Percentiles rank a stretch among this genome's conserved stretches.
phyloP scores from a whole-genome alignment of 1,140 invertebrate genomes.

The Scaptomyza hsui region DNA sequence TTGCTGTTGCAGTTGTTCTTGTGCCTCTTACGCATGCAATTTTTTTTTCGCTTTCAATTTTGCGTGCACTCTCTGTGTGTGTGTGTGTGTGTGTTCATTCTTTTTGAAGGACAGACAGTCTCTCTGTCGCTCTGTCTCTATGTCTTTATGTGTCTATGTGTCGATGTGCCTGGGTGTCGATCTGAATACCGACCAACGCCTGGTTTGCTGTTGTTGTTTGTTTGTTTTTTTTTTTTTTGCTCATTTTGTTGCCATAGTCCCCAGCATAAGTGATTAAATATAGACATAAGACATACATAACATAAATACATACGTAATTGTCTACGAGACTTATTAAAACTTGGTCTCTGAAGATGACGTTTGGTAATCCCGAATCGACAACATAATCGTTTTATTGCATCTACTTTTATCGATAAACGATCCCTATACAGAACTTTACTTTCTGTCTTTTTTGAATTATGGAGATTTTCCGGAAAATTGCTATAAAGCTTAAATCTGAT shows the following conservation, averaged over 20 bases:
- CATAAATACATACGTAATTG: slow-evolving; percentile 11
- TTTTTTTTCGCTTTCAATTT: slow-evolving; percentile 76
- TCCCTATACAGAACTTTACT: too few relatives aligned
- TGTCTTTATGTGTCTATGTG: slow-evolving; percentile 33
- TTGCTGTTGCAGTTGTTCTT: slow-evolving; percentile 23
- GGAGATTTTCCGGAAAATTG: too few relatives aligned
- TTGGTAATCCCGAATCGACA: too few relatives aligned
- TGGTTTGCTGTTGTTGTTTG: too few relatives aligned
- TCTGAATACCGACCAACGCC: slow-evolving; percentile 71
- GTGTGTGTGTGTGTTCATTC: slow-evolving; percentile 58
- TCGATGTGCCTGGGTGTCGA: slow-evolving; percentile 73
- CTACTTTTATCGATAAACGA: too few relatives aligned
- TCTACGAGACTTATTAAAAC: slow-evolving; percentile 6
- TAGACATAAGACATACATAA: background rate
- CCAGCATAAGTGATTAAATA: slow-evolving; percentile 4
- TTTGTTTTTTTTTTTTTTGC: too few relatives aligned
- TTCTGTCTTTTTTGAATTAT: too few relatives aligned
- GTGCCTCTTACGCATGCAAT: slow-evolving; percentile 69
- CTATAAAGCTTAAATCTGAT: too few relatives aligned
- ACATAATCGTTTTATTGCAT: too few relatives aligned
- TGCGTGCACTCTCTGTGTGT: slow-evolving; percentile 28
- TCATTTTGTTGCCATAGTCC: slow-evolving; percentile 30
- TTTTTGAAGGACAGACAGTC: slow-evolving; percentile 72
- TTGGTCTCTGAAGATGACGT: too few relatives aligned
- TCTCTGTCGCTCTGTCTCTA: slow-evolving; percentile 51